Percentiles rank a stretch among this genome's conserved stretches.
Evolutionary conservation across 2,797 vertebrate species (phyloP).

Genomic region (Babyrousa celebensis): DNA sequence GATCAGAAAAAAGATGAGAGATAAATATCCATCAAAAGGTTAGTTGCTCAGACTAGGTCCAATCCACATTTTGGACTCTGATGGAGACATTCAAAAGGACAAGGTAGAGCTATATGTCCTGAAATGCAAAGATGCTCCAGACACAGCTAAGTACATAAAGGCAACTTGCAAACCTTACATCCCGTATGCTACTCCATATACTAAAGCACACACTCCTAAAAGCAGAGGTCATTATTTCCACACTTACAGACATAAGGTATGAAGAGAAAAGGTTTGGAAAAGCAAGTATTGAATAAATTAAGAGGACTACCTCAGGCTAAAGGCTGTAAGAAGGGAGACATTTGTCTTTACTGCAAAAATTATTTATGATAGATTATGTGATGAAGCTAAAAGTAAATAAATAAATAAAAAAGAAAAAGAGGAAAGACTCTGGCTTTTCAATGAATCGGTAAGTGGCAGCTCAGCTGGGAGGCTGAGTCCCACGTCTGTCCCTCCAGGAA

Average conservation of each 20-base stretch:
- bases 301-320: neutral
- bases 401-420: neutral
- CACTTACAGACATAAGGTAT: neutral
- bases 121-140: neutral
- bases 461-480: neutral
- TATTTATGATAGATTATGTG: constrained; percentile 32
- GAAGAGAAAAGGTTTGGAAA: neutral
- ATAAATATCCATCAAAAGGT: neutral
- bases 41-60: neutral
- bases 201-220: neutral
- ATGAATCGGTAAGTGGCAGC: neutral
- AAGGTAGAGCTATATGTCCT: neutral
- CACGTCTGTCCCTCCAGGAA: neutral
- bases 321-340: neutral
- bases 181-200: neutral
- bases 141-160: neutral
- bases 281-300: neutral
- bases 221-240: neutral
- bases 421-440: neutral
- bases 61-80: neutral
- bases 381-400: neutral
- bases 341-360: neutral
- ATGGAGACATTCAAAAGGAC: neutral
- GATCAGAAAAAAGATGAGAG: neutral
- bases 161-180: neutral